A percentile compares a stretch with the other conserved stretches of the same genome.
These are phyloP conservation scores for Epinephelus coioides DNA, from an alignment of 2,797 vertebrate species.

Conservation along the genomic window DNA sequence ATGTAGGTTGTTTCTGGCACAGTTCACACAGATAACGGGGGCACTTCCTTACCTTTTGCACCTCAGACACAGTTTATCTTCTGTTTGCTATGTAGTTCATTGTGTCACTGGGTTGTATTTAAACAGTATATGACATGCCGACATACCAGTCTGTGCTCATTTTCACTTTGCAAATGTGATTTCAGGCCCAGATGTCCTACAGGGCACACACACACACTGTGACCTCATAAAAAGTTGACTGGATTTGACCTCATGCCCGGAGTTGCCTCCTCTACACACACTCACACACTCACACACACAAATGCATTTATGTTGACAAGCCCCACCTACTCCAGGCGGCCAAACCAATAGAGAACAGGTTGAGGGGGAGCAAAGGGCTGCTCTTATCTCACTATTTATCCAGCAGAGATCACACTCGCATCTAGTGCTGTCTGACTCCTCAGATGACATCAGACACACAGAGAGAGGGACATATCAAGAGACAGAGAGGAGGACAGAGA, in stretches of 20 bases:
- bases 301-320: conserved; percentile 14
- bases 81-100: conserved; percentile 48
- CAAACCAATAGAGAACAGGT: conserved; percentile 56
- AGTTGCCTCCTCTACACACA: conserved; percentile 21
- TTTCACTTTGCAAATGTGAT: conserved; percentile 36
- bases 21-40: conserved; percentile 17
- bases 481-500: neutral
- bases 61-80: conserved; percentile 38
- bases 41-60: conserved; percentile 7
- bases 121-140: conserved; percentile 23
- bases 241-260: conserved; percentile 55
- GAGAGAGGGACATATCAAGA: neutral
- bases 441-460: conserved; percentile 21
- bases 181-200: neutral
- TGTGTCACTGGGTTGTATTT: conserved; percentile 29
- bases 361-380: conserved; percentile 61
- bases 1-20: neutral
- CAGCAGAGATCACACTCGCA: conserved; percentile 39
- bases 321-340: conserved; percentile 54
- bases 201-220: conserved; percentile 32
- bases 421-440: conserved; percentile 16
- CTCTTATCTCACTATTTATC: conserved; percentile 63
- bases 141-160: neutral
- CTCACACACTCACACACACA: conserved; percentile 14
- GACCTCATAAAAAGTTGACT: conserved; percentile 69